Percentiles rank a stretch among this genome's conserved stretches.
These are phyloP conservation scores for Rhinatrema bivittatum DNA, from an alignment of 2,797 vertebrate genomes.

Conservation along the genomic window DNA sequence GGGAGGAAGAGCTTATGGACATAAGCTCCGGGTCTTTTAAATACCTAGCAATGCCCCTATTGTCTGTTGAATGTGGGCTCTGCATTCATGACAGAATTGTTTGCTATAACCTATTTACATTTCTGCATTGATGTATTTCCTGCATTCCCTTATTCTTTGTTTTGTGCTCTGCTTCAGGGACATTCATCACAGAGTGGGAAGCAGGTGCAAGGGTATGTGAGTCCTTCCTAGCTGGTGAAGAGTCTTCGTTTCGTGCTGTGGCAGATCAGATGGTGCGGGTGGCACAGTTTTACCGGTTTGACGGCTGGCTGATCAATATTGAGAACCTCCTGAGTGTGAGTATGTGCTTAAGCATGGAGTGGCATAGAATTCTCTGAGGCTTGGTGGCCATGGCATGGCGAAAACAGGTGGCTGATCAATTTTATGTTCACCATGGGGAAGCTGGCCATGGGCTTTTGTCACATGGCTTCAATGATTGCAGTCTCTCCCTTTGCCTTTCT, in stretches of 20 bases:
- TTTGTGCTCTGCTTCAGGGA: slow-evolving; percentile 55
- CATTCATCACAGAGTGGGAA: slow-evolving; percentile 87
- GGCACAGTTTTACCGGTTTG: slow-evolving; percentile 69
- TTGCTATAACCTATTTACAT: no score
- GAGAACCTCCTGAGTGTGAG: slow-evolving; percentile 86
- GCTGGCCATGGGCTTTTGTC: neutral
- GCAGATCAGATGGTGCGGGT: slow-evolving; percentile 78
- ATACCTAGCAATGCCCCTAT: no score
- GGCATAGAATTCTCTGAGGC: neutral
- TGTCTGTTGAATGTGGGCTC: no score
- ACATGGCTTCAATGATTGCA: no score
- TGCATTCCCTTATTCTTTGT: accelerated
- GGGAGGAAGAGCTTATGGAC: no score
- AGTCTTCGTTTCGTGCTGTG: slow-evolving; percentile 57
- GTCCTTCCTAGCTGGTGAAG: slow-evolving; percentile 63
- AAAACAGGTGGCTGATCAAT: no score
- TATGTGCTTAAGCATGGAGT: no score
- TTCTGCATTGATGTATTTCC: neutral
- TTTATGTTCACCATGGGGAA: no score
- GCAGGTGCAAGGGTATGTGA: slow-evolving; percentile 66
- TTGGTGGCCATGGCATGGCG: no score
- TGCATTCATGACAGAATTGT: no score
- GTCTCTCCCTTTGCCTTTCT: no score
- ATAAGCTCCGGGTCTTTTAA: no score
- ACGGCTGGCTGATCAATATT: slow-evolving; percentile 91